Percentiles rank a stretch among this genome's conserved stretches.
Conservation (phyloP, 2,113 vertebrate genomes). For the Ceyx cyanopectus region DNA sequence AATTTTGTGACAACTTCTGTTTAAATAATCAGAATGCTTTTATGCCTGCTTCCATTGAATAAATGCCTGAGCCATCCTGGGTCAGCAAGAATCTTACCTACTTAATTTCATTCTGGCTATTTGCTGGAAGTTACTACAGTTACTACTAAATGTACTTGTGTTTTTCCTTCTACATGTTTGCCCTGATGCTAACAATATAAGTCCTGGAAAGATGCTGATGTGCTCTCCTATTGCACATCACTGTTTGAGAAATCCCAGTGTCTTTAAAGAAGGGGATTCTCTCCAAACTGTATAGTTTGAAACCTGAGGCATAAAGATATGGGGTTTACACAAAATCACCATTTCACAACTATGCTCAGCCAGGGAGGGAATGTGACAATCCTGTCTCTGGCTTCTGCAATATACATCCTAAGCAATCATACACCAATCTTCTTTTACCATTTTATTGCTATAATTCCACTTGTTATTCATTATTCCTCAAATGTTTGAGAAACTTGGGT, state of each 20-base stretch:
- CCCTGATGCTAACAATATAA: not conserved
- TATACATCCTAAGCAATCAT: not conserved
- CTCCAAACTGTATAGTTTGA: not conserved
- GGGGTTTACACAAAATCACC: not conserved
- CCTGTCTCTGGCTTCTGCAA: not conserved
- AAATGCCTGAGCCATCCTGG: not conserved
- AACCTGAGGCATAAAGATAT: not conserved
- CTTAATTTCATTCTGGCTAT: not conserved
- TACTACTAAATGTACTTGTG: not conserved
- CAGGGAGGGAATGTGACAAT: not conserved
- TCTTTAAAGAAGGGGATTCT: not conserved
- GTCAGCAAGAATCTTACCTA: not conserved
- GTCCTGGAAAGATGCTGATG: not conserved
- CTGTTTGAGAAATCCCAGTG: not conserved
- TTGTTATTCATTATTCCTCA: not conserved
- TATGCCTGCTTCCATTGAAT: not conserved
- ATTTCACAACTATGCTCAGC: not conserved
- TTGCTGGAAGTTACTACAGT: not conserved
- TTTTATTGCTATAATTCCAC: not conserved
- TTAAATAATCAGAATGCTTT: not conserved
- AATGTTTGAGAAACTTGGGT: not conserved
- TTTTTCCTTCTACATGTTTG: not conserved
- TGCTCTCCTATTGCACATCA: not conserved
- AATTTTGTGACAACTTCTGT: not conserved
- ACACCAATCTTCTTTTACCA: not conserved